phyloP scores from a whole-genome alignment of 2,888 invertebrate species.

The Tetropium fuscum region DNA sequence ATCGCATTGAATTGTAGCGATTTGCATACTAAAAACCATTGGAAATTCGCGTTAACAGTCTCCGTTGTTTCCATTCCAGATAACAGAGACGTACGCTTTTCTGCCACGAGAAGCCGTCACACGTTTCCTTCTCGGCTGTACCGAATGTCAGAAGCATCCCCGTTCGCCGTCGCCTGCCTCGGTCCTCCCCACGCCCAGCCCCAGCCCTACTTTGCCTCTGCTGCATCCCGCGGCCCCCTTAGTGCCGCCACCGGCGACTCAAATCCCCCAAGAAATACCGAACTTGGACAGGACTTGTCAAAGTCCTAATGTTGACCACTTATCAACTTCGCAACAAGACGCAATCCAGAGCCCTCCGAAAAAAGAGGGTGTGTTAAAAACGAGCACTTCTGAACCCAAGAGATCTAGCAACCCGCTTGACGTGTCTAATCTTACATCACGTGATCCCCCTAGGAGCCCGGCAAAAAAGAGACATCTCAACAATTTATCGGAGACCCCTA shows the following conservation, averaged over 20 bases:
- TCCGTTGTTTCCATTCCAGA: constrained; percentile 72
- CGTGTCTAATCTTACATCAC: constrained; percentile 73
- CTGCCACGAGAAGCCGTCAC: constrained; percentile 97
- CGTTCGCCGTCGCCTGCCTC: constrained; percentile 74
- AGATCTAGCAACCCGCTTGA: constrained; percentile 73
- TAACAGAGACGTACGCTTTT: constrained; percentile 96
- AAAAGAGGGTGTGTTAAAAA: constrained; percentile 52
- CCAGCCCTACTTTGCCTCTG: constrained; percentile 58
- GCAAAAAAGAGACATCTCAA: constrained; percentile 63
- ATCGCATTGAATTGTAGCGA: too few relatives aligned
- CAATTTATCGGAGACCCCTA: constrained; percentile 65
- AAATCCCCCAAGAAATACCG: constrained; percentile 27
- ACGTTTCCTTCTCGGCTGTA: constrained; percentile 93
- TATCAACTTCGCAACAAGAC: constrained; percentile 3
- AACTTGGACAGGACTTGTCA: constrained; percentile 15
- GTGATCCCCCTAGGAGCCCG: constrained; percentile 68
- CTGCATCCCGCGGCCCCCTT: constrained; percentile 43
- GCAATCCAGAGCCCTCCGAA: constrained; percentile 48
- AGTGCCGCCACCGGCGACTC: constrained; percentile 35
- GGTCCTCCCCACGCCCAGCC: constrained; percentile 62
- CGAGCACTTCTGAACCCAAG: constrained; percentile 54
- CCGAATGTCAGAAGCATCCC: constrained; percentile 89
- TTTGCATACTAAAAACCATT: constrained; percentile 13
- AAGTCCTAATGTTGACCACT: constrained; percentile 16
- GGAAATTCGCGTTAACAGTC: constrained; percentile 18